Base-by-base conservation (phyloP, 2,113 vertebrate genomes). In the Zonotrichia leucophrys region DNA sequence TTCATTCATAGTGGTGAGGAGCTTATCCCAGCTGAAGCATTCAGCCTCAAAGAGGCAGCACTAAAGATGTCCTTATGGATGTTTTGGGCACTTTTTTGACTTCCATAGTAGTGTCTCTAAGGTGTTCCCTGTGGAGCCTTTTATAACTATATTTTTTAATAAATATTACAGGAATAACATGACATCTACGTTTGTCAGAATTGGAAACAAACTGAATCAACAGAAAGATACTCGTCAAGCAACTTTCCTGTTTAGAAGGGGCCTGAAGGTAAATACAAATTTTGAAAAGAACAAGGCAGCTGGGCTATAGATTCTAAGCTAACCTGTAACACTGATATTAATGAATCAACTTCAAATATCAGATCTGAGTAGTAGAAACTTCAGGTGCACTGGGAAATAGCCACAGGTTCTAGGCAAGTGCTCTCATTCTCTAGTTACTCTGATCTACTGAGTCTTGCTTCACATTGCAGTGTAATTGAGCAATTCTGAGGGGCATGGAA, bases 141-240 rank as follows among this genome's bases (percentile, higher is more conserved):
- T 87, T n/a, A 21, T 93, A 83, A 83, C 60, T 69, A 0, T 91
- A 10, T 75, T 39, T 82, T 42, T 91, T 76, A 69, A 72, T 77
- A 55, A 75, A 39, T 95, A 76, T 97, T 98, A 63, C 95, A 98
- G 98, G 96, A 98, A 90, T 95, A 98, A 96, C 33, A 52, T 97
- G n/a, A 74, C 97, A 11, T 90, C 97, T 33, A 89, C 96, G 79
- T 98, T 98, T 85, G 94, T 96, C 94, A 98, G 98, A 93, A 97
- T 94, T 95, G 98, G 97, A 92, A 97, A 97, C 96, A 98, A 97
- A 94, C 95, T 98, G 79, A 98, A 87, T 94, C 98, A 98, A 83
- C 99, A 98, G 97, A 98, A 98, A 92, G 99, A 99, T 35, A 98
- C 98, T 15, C 98, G 99, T 59, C 99, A 99, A 94, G 99, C 99